Conservation (phyloP, 2,113 vertebrate species). For the Haemorhous mexicanus region DNA sequence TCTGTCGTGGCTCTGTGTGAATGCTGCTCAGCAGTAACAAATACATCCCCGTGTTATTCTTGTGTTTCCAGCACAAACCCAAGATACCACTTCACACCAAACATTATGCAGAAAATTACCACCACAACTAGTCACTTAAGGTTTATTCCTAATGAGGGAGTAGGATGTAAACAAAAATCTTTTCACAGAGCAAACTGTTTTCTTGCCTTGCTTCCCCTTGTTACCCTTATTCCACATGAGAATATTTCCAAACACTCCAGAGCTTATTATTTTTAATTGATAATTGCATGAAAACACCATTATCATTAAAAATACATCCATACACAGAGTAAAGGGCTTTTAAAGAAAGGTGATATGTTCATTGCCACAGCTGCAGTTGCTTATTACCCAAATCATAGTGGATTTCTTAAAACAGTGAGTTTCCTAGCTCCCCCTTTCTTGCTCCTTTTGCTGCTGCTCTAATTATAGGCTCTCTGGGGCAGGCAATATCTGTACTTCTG, state of each 20-base stretch:
- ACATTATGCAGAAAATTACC: not conserved
- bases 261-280: not conserved
- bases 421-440: not conserved
- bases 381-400: not conserved
- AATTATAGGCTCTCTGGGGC: not conserved
- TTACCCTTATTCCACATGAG: fast-evolving
- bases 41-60: not conserved
- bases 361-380: not conserved
- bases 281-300: not conserved
- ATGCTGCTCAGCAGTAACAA: not conserved
- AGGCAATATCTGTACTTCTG: not conserved
- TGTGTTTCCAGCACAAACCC: not conserved
- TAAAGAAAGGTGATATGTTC: not conserved
- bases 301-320: not conserved
- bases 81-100: not conserved
- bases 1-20: not conserved
- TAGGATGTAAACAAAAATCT: not conserved
- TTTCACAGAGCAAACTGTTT: not conserved
- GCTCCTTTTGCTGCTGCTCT: not conserved
- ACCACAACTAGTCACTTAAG: not conserved
- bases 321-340: not conserved
- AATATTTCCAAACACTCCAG: not conserved
- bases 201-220: not conserved
- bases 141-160: not conserved
- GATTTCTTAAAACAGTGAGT: not conserved